A percentile compares a stretch with the other conserved stretches of the same genome.
These are phyloP conservation scores for Propithecus perrieri DNA, from an alignment of 2,797 vertebrate species.

Conservation along the genomic window DNA sequence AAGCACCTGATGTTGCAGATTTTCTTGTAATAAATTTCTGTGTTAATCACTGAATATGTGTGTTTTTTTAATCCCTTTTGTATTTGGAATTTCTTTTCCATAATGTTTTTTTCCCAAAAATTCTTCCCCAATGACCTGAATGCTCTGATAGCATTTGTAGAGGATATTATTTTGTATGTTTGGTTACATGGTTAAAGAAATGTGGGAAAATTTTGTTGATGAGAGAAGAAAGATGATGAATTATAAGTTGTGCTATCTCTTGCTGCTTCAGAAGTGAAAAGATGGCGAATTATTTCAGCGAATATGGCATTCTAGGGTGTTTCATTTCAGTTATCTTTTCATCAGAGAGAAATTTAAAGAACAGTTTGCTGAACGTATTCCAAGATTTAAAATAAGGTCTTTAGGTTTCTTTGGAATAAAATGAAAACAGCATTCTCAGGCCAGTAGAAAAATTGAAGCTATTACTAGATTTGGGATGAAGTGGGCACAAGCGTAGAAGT, in stretches of 20 bases:
- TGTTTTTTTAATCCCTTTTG: background rate
- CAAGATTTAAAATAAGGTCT: background rate
- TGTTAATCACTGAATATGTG: background rate
- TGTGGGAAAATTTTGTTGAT: background rate
- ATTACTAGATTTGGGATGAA: background rate
- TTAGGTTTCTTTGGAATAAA: conserved; percentile 18
- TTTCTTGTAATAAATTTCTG: background rate
- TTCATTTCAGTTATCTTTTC: conserved; percentile 18
- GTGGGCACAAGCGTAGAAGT: background rate
- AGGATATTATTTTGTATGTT: background rate
- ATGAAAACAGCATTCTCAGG: background rate
- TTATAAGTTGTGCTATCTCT: background rate
- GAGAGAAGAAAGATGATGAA: background rate
- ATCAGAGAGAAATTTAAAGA: conserved; percentile 23
- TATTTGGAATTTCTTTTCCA: background rate
- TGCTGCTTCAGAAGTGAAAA: conserved; percentile 36
- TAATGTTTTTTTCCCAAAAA: background rate
- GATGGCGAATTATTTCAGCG: conserved; percentile 12
- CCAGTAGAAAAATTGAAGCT: background rate
- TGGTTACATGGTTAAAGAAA: conserved; percentile 9
- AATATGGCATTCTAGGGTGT: background rate
- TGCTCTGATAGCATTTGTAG: background rate
- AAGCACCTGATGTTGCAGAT: background rate
- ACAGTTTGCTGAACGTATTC: background rate
- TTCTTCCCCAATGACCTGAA: background rate